These are phyloP conservation scores for Alexandromys fortis DNA, from an alignment of 2,113 vertebrate species.

Conservation along the genomic window DNA sequence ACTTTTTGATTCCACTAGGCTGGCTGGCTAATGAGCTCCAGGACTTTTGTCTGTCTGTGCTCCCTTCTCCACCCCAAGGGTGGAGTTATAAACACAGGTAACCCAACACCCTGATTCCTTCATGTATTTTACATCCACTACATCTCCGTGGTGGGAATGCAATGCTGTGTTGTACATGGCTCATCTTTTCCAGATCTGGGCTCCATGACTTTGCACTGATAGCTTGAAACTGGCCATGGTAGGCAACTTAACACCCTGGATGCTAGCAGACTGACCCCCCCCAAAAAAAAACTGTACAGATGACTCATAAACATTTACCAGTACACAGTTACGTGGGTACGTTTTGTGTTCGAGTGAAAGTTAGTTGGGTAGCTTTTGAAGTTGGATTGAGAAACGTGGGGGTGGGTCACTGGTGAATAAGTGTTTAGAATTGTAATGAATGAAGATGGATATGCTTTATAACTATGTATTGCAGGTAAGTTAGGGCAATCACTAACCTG, in stretches of 20 bases:
- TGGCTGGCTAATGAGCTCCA: neutral
- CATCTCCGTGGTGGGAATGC: neutral
- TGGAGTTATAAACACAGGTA: too few species aligned
- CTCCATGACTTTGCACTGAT: neutral
- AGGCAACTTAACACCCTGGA: neutral
- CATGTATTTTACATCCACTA: neutral
- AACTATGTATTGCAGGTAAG: neutral
- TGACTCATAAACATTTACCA: neutral
- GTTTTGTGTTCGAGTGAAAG: neutral
- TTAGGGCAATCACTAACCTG: neutral
- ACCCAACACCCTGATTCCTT: neutral
- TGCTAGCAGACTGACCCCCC: neutral
- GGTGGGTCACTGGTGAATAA: neutral
- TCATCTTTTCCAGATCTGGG: neutral
- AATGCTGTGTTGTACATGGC: too few species aligned
- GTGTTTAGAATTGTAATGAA: neutral
- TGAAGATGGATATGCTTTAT: neutral
- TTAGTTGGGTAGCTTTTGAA: neutral
- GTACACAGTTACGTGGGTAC: neutral
- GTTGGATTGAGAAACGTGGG: neutral
- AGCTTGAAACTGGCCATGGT: neutral
- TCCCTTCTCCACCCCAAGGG: neutral
- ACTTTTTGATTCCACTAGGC: neutral
- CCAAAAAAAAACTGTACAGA: neutral
- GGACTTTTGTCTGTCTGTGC: neutral